Conservation (phyloP, 1,140 invertebrate genomes). For the Hermetia illucens region DNA sequence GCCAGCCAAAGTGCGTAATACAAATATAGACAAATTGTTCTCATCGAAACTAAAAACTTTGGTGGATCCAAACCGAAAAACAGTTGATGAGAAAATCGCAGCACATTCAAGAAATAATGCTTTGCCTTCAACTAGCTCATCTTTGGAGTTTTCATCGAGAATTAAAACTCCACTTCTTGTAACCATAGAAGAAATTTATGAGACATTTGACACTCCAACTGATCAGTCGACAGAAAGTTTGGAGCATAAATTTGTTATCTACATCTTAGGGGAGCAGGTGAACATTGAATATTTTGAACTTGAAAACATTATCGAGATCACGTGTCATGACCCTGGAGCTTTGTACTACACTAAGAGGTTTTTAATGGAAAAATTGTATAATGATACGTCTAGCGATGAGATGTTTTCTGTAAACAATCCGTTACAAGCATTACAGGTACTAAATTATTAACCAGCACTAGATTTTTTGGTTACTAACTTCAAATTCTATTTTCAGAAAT, state of each 20-base stretch:
- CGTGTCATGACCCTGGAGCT: neutral
- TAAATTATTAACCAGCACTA: no score
- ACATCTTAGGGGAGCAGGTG: neutral
- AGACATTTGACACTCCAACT: neutral
- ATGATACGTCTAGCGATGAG: no score
- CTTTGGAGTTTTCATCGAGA: neutral
- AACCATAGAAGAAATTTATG: neutral
- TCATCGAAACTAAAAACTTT: neutral
- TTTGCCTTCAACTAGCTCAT: neutral
- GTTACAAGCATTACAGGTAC: no score
- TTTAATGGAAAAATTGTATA: no score
- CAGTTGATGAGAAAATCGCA: neutral
- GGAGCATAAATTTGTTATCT: neutral
- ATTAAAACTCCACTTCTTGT: neutral
- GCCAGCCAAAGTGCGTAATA: neutral
- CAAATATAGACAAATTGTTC: neutral
- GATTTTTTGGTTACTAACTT: no score
- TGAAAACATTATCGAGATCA: neutral
- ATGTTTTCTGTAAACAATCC: no score
- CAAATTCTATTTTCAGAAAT: no score
- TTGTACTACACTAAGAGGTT: neutral
- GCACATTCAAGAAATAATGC: neutral
- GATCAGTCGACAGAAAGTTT: neutral
- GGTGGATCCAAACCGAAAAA: neutral
- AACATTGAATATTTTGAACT: neutral